Conservation (phyloP, 2,888 invertebrate genomes). For the Hedya salicella region DNA sequence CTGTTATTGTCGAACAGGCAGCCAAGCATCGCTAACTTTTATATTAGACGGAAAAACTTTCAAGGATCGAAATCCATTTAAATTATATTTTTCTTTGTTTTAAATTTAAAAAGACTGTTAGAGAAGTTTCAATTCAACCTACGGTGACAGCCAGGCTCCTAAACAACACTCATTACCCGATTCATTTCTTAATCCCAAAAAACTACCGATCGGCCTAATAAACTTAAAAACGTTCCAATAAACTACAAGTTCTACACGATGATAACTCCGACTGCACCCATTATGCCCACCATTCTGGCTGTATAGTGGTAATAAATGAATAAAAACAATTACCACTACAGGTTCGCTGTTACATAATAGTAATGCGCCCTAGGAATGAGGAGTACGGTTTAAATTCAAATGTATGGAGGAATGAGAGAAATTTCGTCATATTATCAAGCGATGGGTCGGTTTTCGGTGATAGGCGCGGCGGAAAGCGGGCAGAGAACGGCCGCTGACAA, state of each 20-base stretch:
- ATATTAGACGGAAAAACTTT: too few species aligned
- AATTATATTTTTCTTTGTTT: too few species aligned
- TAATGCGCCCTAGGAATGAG: conserved; percentile 43
- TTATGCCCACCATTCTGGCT: conserved; percentile 72
- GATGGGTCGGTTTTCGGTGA: conserved; percentile 52
- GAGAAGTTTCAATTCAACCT: neutral
- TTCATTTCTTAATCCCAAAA: conserved; percentile 47
- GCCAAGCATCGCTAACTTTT: too few species aligned
- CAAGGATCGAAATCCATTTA: too few species aligned
- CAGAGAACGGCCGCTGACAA: neutral
- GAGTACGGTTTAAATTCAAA: conserved; percentile 51
- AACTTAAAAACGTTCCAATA: conserved; percentile 70
- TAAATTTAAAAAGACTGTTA: too few species aligned
- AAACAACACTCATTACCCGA: conserved; percentile 5
- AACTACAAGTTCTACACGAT: conserved; percentile 67
- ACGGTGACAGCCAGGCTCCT: neutral
- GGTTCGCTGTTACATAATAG: conserved; percentile 21
- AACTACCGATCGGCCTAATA: conserved; percentile 61
- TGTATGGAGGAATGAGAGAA: conserved; percentile 45
- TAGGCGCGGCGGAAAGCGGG: conserved; percentile 45
- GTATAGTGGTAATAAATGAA: conserved; percentile 75
- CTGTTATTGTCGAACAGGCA: too few species aligned
- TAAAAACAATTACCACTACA: conserved; percentile 74
- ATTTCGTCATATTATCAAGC: conserved; percentile 50
- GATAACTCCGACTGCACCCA: conserved; percentile 70